These are phyloP conservation scores for Mizuhopecten yessoensis DNA, from an alignment of 1,140 invertebrate genomes.

Conservation along the genomic window DNA sequence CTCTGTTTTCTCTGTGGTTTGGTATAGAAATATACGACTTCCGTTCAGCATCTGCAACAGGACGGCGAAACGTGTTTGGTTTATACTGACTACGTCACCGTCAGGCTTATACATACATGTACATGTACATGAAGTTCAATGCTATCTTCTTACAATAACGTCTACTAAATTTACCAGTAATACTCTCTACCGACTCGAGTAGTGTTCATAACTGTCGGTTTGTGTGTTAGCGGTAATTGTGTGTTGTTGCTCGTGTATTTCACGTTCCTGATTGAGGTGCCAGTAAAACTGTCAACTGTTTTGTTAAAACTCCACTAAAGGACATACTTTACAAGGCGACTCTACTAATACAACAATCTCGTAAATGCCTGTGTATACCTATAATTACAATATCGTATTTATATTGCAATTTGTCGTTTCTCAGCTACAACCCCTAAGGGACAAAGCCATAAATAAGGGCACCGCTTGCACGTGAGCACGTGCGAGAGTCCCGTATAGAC, in stretches of 20 bases:
- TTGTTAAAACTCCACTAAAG: background rate
- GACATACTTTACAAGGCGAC: background rate
- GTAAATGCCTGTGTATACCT: background rate
- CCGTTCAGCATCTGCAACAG: too few relatives aligned
- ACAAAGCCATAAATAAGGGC: background rate
- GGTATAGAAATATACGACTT: too few relatives aligned
- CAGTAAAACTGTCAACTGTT: background rate
- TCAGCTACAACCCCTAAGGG: background rate
- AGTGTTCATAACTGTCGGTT: background rate
- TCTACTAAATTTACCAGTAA: too few relatives aligned
- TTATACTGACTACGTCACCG: too few relatives aligned
- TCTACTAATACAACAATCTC: too few relatives aligned
- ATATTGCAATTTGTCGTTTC: too few relatives aligned
- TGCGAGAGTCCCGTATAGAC: background rate
- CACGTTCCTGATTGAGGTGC: background rate
- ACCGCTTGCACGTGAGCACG: background rate
- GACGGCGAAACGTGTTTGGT: too few relatives aligned
- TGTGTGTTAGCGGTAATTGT: too few relatives aligned
- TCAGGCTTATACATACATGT: too few relatives aligned
- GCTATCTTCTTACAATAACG: background rate
- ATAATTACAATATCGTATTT: background rate
- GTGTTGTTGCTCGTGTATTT: background rate
- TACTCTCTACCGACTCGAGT: background rate
- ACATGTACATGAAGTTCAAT: too few relatives aligned
- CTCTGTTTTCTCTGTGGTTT: too few relatives aligned